These are phyloP conservation scores for Psephotus haematonotus DNA, from an alignment of 2,113 vertebrate species.

Conservation along the genomic window DNA sequence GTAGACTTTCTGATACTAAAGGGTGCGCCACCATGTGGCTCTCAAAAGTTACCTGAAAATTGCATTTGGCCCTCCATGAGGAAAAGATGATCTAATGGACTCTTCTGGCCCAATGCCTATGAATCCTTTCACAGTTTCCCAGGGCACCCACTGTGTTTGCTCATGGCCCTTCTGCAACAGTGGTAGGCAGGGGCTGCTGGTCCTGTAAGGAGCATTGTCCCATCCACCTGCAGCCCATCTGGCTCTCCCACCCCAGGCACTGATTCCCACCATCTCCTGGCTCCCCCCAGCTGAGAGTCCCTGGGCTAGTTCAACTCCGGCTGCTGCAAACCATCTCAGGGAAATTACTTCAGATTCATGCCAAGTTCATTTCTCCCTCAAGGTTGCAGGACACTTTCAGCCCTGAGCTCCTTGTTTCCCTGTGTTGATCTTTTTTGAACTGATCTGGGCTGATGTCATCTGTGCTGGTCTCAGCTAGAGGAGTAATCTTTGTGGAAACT, in stretches of 20 bases:
- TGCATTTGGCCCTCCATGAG: neutral
- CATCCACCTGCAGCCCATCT: neutral
- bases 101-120: neutral
- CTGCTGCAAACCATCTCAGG: neutral
- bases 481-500: slow-evolving; percentile 32
- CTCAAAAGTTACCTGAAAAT: neutral
- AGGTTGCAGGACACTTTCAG: neutral
- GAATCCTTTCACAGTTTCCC: neutral
- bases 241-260: rapidly evolving
- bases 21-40: neutral
- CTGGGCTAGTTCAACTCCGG: neutral
- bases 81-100: slow-evolving; percentile 48
- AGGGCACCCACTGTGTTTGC: neutral
- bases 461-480: neutral
- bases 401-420: slow-evolving; percentile 13
- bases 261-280: neutral
- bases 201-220: neutral
- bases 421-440: neutral
- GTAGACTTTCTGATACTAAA: neutral
- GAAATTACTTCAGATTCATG: neutral
- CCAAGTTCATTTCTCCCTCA: neutral
- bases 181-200: neutral
- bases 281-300: neutral
- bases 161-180: neutral
- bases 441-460: slow-evolving; percentile 23